These are phyloP conservation scores for Prionace glauca DNA, from an alignment of 2,797 vertebrate species.

Conservation along the genomic window DNA sequence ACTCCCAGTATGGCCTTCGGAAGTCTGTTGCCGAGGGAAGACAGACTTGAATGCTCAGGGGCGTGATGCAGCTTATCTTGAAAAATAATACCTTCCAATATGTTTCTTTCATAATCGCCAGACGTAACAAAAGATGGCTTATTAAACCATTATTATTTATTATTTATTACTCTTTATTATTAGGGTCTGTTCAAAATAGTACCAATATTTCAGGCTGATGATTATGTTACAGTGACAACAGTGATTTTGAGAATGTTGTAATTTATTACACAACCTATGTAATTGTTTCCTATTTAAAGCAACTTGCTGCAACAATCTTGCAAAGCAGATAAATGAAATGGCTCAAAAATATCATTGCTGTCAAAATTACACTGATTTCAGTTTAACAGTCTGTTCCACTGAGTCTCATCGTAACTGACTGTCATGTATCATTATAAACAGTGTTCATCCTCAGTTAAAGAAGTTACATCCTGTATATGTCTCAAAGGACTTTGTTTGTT, in stretches of 20 bases:
- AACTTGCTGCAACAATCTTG: constrained; percentile 4
- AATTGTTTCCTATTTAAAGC: neutral
- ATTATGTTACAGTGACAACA: neutral
- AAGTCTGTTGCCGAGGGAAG: neutral
- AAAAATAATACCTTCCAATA: neutral
- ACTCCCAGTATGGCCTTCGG: neutral
- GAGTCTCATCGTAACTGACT: neutral
- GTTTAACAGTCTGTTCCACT: neutral
- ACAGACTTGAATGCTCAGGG: neutral
- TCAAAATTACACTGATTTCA: neutral
- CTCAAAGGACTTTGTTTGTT: neutral
- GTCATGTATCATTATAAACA: neutral
- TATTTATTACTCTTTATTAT: neutral
- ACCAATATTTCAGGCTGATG: neutral
- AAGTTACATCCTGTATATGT: neutral
- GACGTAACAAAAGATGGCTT: neutral
- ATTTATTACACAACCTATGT: neutral
- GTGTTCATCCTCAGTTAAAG: neutral
- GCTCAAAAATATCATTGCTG: constrained; percentile 11
- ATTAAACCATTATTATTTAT: neutral
- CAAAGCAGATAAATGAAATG: neutral
- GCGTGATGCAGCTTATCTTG: neutral
- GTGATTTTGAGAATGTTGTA: neutral
- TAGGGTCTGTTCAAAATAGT: neutral
- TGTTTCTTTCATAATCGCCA: neutral